Evolutionary conservation across 2,797 vertebrate species (phyloP).

Genomic region (Pipistrellus nathusii): DNA sequence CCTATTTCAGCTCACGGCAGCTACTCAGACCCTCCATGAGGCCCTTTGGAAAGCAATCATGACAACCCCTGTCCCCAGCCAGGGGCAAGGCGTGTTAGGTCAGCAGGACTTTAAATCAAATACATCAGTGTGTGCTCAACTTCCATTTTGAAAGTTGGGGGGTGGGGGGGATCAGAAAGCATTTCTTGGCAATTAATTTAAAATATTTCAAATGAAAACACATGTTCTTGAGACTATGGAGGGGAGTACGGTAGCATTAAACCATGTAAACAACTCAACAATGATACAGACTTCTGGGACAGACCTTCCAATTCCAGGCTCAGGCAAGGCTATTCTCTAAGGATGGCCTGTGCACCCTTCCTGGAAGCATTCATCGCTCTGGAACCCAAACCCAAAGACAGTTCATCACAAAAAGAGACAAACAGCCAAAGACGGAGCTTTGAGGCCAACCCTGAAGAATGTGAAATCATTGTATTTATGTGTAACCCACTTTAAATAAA

Average conservation of each 20-base stretch:
- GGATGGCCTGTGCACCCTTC: background rate
- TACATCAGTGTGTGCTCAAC: background rate
- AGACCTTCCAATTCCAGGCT: background rate
- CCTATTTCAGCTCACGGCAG: background rate
- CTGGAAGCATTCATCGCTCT: background rate
- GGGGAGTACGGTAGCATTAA: background rate
- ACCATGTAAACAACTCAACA: background rate
- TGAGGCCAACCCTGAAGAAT: background rate
- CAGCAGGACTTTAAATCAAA: slow-evolving; percentile 46
- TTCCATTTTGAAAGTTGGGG: slow-evolving; percentile 21
- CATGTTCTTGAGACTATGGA: background rate
- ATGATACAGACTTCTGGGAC: background rate
- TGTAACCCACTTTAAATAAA: background rate
- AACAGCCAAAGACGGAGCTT: background rate
- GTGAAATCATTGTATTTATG: background rate
- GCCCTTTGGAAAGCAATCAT: background rate
- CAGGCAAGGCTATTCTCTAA: background rate
- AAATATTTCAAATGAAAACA: slow-evolving; percentile 44
- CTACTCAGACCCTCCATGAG: background rate
- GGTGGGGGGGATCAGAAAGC: background rate
- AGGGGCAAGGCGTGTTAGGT: background rate
- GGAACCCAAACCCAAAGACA: background rate
- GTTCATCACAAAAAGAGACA: background rate
- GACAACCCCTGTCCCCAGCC: background rate
- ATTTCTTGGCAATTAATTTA: slow-evolving; percentile 44